Conservation (phyloP, 2,113 vertebrate species). For the Melanocharis versteri region DNA sequence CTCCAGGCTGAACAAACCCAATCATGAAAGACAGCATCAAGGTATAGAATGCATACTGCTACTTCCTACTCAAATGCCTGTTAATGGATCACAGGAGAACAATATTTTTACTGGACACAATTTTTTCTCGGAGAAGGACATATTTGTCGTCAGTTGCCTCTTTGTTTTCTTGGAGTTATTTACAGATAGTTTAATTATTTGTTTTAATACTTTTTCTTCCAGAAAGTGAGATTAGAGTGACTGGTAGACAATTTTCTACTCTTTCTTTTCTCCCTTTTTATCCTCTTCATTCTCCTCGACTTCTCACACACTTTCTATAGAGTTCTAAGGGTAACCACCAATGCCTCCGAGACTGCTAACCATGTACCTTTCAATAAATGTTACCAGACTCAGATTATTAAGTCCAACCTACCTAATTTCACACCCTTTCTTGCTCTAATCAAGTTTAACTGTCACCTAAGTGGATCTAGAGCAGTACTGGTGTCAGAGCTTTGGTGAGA, state of each 20-base stretch:
- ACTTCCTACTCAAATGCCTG: neutral
- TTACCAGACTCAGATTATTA: neutral
- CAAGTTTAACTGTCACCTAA: neutral
- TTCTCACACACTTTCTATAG: rapidly evolving
- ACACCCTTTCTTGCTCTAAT: neutral
- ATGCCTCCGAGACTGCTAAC: neutral
- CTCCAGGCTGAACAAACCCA: neutral
- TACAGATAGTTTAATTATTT: neutral
- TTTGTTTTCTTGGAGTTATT: neutral
- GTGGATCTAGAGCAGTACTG: neutral
- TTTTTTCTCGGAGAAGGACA: neutral
- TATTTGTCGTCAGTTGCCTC: neutral
- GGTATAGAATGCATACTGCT: neutral
- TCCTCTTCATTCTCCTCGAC: neutral
- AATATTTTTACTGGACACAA: neutral
- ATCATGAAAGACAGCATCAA: neutral
- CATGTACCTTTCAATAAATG: neutral
- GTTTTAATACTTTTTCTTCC: neutral
- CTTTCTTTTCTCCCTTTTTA: neutral
- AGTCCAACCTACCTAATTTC: neutral
- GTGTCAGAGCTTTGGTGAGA: neutral
- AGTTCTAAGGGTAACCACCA: neutral
- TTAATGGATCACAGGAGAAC: neutral
- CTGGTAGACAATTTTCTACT: neutral
- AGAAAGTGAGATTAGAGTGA: neutral